These are phyloP conservation scores for Eupeodes latifasciatus DNA, from an alignment of 2,888 invertebrate genomes.

Conservation along the genomic window DNA sequence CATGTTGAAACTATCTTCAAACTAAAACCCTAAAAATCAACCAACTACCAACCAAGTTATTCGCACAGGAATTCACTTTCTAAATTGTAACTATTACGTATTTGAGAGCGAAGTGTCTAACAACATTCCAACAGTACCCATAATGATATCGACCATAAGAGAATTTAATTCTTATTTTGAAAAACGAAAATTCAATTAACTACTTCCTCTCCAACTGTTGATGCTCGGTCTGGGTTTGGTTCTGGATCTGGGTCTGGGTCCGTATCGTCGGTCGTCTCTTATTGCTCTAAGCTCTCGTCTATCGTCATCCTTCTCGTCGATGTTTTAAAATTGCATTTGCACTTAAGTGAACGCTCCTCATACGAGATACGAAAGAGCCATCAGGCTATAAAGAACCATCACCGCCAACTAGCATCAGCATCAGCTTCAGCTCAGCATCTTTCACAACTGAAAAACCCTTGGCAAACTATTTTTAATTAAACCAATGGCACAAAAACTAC, in stretches of 20 bases:
- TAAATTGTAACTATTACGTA: not conserved
- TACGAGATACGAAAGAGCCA: not conserved
- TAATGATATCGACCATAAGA: constrained; percentile 46
- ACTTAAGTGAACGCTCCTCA: constrained; percentile 53
- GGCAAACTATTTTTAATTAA: constrained; percentile 76
- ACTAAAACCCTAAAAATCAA: not conserved
- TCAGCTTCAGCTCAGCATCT: not conserved
- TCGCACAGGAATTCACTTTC: constrained; percentile 46
- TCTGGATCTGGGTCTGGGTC: too few relatives aligned
- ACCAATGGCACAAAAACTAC: constrained; percentile 56
- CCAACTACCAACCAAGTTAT: not conserved
- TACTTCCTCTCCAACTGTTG: constrained; percentile 26
- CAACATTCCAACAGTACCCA: constrained; percentile 32
- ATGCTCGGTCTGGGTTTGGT: too few relatives aligned
- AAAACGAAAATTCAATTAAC: constrained; percentile 68
- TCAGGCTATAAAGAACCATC: constrained; percentile 15
- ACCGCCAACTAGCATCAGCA: constrained; percentile 11
- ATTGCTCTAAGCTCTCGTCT: not conserved
- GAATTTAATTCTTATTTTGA: constrained; percentile 55
- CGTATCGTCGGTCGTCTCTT: not conserved
- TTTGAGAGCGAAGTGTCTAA: constrained; percentile 2
- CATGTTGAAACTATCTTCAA: not conserved
- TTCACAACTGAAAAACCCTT: constrained; percentile 56
- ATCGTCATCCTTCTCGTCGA: constrained; percentile 8
- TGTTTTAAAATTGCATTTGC: constrained; percentile 62